Evolutionary conservation across 2,797 vertebrate genomes (phyloP).

Genomic region (Phoxinus dragarum): DNA sequence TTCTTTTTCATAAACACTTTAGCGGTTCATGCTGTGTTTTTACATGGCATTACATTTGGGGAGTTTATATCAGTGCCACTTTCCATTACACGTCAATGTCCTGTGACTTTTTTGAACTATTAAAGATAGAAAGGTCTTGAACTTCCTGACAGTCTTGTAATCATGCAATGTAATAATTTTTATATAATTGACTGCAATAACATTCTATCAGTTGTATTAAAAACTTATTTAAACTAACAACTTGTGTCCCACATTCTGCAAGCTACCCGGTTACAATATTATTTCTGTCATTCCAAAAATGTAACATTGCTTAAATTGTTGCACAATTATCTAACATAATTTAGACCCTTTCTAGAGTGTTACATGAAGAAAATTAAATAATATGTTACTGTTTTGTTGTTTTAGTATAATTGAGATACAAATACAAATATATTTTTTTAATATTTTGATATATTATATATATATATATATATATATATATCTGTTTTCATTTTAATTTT

Average conservation of each 20-base stretch:
- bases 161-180: not conserved
- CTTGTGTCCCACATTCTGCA: not conserved
- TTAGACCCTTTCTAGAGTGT: not conserved
- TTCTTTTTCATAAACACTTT: constrained; percentile 38
- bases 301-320: not conserved
- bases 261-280: not conserved
- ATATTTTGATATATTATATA: not conserved
- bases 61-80: constrained; percentile 45
- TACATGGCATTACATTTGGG: not conserved
- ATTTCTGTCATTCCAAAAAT: not conserved
- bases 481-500: not conserved
- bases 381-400: not conserved
- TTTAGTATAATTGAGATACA: not conserved
- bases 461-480: too few relatives aligned
- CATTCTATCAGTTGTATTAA: not conserved
- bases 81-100: not conserved
- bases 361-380: not conserved
- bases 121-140: not conserved
- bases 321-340: not conserved
- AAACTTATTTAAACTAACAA: not conserved
- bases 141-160: not conserved
- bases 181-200: not conserved
- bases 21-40: constrained; percentile 3
- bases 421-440: not conserved
- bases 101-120: not conserved